Evolutionary conservation across 1,140 invertebrate species (phyloP).

Genomic region (Dufourea novaeangliae): DNA sequence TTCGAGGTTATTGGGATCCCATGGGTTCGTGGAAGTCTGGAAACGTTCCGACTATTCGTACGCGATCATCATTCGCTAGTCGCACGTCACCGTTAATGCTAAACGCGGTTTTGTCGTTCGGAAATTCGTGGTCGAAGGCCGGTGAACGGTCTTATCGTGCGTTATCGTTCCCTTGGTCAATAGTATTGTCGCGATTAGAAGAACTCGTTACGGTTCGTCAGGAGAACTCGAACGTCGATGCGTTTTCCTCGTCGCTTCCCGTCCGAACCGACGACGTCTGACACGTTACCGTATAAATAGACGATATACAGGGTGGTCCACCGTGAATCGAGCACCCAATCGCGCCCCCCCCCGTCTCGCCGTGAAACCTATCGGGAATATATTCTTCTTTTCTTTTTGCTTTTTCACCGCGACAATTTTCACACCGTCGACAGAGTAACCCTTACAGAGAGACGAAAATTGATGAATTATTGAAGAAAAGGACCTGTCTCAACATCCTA

Average conservation of each 20-base stretch:
- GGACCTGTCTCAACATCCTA: too few relatives aligned
- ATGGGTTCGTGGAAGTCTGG: too few relatives aligned
- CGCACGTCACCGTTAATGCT: background rate
- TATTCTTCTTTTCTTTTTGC: background rate
- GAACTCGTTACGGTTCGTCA: conserved; percentile 3
- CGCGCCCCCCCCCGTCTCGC: too few relatives aligned
- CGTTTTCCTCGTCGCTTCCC: conserved; percentile 30
- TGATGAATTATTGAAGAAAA: too few relatives aligned
- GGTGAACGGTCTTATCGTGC: conserved; percentile 25
- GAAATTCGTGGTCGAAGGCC: conserved; percentile 19
- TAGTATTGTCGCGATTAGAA: background rate
- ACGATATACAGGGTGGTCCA: conserved; percentile 38
- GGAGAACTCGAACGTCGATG: background rate
- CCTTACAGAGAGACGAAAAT: background rate
- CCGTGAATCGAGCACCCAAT: background rate
- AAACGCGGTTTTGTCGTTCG: background rate
- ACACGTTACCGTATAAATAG: conserved; percentile 62
- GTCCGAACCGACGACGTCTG: conserved; percentile 29
- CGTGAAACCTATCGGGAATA: too few relatives aligned
- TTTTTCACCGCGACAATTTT: too few relatives aligned
- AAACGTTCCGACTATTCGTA: too few relatives aligned
- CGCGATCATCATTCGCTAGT: background rate
- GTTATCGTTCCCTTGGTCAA: conserved; percentile 11
- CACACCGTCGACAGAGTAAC: background rate
- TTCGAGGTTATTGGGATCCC: too few relatives aligned